phyloP scores from a whole-genome alignment of 2,113 vertebrate species.

The Cnemophilus loriae region DNA sequence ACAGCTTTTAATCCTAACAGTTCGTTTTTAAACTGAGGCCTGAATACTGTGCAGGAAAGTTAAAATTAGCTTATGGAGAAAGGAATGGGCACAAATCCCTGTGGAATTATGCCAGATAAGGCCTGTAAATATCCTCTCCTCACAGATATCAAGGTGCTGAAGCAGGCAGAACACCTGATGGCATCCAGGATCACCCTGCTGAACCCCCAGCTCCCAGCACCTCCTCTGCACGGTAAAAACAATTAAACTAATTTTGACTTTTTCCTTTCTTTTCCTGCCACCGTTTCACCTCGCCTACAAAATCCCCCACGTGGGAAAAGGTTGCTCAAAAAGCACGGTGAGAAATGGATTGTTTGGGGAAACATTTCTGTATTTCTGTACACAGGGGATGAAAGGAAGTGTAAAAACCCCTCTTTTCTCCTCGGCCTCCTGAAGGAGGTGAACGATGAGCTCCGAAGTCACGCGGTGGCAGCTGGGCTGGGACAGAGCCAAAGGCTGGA shows the following conservation, averaged over 20 bases:
- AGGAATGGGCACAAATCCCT: background rate
- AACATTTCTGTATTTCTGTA: background rate
- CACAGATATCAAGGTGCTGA: conserved; percentile 17
- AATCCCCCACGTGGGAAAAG: rapidly evolving
- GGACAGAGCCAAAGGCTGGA: background rate
- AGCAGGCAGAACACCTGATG: conserved; percentile 28
- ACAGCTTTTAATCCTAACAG: background rate
- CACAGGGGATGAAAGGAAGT: background rate
- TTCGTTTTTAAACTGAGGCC: background rate
- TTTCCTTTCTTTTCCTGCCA: background rate
- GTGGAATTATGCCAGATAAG: background rate
- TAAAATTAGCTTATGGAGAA: background rate
- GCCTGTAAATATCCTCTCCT: rapidly evolving
- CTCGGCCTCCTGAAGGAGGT: conserved; percentile 72
- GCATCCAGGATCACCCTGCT: conserved; percentile 2
- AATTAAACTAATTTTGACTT: background rate
- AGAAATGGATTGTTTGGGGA: background rate
- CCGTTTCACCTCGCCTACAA: rapidly evolving
- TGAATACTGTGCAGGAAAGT: background rate
- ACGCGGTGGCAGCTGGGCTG: conserved; percentile 39
- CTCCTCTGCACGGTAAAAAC: background rate
- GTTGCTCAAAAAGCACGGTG: background rate
- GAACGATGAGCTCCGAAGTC: conserved; percentile 59
- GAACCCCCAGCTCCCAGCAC: background rate
- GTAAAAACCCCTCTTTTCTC: conserved; percentile 61